phyloP scores from a whole-genome alignment of 2,888 invertebrate species.

The Stenodema calcarata region DNA sequence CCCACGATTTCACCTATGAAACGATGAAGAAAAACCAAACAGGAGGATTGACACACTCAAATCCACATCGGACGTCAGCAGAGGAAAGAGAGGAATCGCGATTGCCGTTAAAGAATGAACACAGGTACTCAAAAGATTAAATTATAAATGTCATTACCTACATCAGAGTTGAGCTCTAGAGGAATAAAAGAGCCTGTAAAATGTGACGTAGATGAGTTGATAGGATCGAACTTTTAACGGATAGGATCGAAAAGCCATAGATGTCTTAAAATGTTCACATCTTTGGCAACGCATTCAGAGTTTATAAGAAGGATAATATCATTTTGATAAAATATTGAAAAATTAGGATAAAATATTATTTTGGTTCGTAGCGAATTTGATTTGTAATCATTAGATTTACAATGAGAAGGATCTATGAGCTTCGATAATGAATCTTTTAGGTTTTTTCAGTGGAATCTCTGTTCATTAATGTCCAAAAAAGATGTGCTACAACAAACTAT shows the following conservation, averaged over 20 bases:
- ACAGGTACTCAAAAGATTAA: background rate
- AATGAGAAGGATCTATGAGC: too few relatives aligned
- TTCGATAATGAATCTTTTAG: too few relatives aligned
- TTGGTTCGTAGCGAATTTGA: too few relatives aligned
- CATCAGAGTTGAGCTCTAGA: background rate
- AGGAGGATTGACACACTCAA: background rate
- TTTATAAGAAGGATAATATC: too few relatives aligned
- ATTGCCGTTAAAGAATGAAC: background rate
- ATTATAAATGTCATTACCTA: background rate
- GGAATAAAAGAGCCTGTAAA: background rate
- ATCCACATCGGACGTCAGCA: background rate
- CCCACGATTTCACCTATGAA: background rate
- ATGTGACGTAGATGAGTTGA: background rate
- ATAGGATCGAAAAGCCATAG: background rate
- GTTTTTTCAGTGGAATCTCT: too few relatives aligned
- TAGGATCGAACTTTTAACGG: background rate
- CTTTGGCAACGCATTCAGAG: too few relatives aligned
- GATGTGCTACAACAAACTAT: too few relatives aligned
- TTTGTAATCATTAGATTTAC: too few relatives aligned
- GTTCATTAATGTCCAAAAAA: too few relatives aligned
- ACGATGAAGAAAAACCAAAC: background rate
- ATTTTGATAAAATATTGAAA: too few relatives aligned
- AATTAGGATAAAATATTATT: too few relatives aligned
- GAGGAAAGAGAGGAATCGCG: background rate
- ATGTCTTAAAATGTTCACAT: too few relatives aligned